Evolutionary conservation across 2,797 vertebrate genomes (phyloP).

Genomic region (Etheostoma perlongum): DNA sequence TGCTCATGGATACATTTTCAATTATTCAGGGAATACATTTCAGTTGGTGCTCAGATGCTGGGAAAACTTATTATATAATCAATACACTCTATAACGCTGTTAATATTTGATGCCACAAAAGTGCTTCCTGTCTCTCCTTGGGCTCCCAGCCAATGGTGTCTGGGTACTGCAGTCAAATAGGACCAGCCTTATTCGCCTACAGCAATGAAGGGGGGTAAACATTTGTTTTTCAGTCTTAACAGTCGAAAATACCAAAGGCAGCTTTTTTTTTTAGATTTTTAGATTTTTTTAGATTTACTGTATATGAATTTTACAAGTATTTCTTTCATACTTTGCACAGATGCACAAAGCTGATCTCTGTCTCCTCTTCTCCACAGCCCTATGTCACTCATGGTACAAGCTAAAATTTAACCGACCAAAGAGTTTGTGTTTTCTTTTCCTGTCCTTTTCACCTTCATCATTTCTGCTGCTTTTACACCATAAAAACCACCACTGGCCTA

Average conservation of each 20-base stretch:
- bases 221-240: slow-evolving; percentile 57
- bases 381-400: slow-evolving; percentile 1
- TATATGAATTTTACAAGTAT: slow-evolving; percentile 7
- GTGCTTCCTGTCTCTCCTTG: slow-evolving; percentile 83
- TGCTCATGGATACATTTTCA: slow-evolving; percentile 83
- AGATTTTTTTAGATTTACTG: slow-evolving; percentile 25
- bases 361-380: not conserved
- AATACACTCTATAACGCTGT: slow-evolving; percentile 83
- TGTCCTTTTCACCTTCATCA: slow-evolving; percentile 40
- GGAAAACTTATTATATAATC: slow-evolving; percentile 86
- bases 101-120: slow-evolving; percentile 84
- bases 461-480: slow-evolving; percentile 50
- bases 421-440: slow-evolving; percentile 15
- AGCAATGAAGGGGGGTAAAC: slow-evolving; percentile 41
- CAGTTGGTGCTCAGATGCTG: slow-evolving; percentile 76
- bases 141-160: slow-evolving; percentile 73
- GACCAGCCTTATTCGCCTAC: slow-evolving; percentile 48
- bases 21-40: slow-evolving; percentile 86
- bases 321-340: slow-evolving; percentile 10
- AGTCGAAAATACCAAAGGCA: slow-evolving; percentile 28
- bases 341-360: slow-evolving; percentile 13
- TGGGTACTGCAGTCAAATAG: slow-evolving; percentile 69
- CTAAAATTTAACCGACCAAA: slow-evolving; percentile 29
- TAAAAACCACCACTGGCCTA: slow-evolving; percentile 58
- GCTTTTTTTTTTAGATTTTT: too few species aligned